phyloP scores from a whole-genome alignment of 2,888 invertebrate genomes.

The Cantharis rufa region DNA sequence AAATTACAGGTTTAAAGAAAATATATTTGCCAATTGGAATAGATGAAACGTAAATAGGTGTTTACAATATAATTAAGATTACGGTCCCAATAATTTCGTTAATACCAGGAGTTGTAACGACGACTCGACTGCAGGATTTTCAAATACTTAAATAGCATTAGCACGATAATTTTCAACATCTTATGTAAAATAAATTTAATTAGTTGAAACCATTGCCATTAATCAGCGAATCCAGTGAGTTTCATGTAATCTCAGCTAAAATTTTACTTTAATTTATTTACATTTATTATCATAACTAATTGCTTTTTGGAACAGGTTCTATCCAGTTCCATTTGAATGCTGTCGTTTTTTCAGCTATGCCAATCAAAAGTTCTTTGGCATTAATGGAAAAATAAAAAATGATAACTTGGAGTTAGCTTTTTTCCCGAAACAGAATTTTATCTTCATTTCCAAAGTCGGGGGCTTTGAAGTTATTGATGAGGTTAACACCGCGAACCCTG shows the following conservation, averaged over 20 bases:
- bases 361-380: not conserved
- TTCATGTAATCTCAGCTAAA: not conserved
- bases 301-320: not conserved
- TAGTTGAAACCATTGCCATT: not conserved
- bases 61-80: too few species aligned
- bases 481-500: not conserved
- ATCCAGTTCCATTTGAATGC: not conserved
- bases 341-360: not conserved
- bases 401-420: too few species aligned
- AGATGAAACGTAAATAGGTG: too few species aligned
- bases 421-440: not conserved
- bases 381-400: not conserved
- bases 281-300: not conserved
- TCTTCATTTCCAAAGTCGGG: not conserved
- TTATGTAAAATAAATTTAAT: not conserved
- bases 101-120: too few species aligned
- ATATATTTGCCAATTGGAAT: too few species aligned
- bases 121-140: not conserved
- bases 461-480: not conserved
- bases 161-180: not conserved
- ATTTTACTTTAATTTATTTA: not conserved
- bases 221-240: not conserved
- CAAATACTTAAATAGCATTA: not conserved
- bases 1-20: too few species aligned
- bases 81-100: too few species aligned